These are phyloP conservation scores for Formica aserva DNA, from an alignment of 2,888 invertebrate genomes.

Conservation along the genomic window DNA sequence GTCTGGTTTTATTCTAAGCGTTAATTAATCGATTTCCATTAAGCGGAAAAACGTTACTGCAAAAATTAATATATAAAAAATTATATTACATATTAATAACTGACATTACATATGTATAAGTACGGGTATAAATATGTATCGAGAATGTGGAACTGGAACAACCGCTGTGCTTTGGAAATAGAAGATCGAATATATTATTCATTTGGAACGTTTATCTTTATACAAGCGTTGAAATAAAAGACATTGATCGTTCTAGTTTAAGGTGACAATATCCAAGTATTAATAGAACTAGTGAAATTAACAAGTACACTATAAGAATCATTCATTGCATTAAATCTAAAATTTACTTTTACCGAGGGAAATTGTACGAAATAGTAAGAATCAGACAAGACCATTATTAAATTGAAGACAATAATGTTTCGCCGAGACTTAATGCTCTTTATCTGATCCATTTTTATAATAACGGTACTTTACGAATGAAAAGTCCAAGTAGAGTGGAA, in stretches of 20 bases:
- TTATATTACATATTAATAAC: neutral
- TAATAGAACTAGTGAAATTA: neutral
- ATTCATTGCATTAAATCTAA: neutral
- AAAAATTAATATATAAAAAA: neutral
- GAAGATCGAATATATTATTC: neutral
- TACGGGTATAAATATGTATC: neutral
- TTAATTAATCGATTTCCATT: constrained; percentile 21
- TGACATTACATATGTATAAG: neutral
- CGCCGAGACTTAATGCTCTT: neutral
- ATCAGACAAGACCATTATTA: neutral
- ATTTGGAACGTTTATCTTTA: constrained; percentile 22
- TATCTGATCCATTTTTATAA: neutral
- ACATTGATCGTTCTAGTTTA: constrained; percentile 31
- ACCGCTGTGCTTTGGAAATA: neutral
- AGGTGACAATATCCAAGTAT: neutral
- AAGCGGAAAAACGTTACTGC: neutral
- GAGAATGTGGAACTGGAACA: constrained; percentile 18
- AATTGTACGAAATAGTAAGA: neutral
- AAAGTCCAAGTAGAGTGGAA: neutral
- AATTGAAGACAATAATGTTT: neutral
- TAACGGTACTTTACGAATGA: neutral
- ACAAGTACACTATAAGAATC: neutral
- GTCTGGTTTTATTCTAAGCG: neutral
- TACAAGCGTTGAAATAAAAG: neutral
- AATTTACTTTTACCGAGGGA: constrained; percentile 8